Evolutionary conservation across 2,888 invertebrate genomes (phyloP).

Genomic region (Leptinotarsa rubiginosa): DNA sequence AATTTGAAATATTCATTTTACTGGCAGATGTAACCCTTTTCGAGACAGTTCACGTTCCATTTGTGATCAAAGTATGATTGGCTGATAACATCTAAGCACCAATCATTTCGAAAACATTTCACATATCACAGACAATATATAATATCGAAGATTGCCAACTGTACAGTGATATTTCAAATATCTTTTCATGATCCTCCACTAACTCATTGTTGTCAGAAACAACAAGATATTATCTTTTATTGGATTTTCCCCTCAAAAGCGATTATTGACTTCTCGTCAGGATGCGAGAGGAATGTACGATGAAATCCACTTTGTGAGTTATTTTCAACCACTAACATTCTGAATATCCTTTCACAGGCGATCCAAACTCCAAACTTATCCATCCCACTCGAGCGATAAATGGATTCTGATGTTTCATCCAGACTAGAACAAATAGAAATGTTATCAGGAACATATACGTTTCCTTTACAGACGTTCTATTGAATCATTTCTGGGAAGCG

Average conservation of each 20-base stretch:
- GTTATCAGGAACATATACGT: constrained; percentile 7
- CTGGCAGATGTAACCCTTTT: no score
- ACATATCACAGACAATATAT: no score
- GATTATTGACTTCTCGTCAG: not conserved
- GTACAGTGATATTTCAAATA: no score
- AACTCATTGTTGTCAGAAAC: no score
- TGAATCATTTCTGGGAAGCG: not conserved
- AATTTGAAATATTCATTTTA: no score
- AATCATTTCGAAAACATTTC: no score
- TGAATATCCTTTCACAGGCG: constrained; percentile 1
- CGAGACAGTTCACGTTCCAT: no score
- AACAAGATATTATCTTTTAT: not conserved
- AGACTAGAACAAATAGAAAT: constrained; percentile 7
- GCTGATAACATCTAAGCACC: no score
- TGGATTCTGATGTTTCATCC: constrained; percentile 13
- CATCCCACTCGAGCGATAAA: constrained; percentile 9
- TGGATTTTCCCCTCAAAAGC: not conserved
- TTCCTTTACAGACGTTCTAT: not conserved
- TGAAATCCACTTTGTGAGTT: not conserved
- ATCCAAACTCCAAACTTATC: constrained; percentile 6
- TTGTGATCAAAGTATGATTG: no score
- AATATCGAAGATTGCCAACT: no score
- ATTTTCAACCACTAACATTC: not conserved
- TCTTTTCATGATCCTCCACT: no score
- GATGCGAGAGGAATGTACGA: not conserved